These are phyloP conservation scores for Callionymus lyra DNA, from an alignment of 2,113 vertebrate genomes.

Conservation along the genomic window DNA sequence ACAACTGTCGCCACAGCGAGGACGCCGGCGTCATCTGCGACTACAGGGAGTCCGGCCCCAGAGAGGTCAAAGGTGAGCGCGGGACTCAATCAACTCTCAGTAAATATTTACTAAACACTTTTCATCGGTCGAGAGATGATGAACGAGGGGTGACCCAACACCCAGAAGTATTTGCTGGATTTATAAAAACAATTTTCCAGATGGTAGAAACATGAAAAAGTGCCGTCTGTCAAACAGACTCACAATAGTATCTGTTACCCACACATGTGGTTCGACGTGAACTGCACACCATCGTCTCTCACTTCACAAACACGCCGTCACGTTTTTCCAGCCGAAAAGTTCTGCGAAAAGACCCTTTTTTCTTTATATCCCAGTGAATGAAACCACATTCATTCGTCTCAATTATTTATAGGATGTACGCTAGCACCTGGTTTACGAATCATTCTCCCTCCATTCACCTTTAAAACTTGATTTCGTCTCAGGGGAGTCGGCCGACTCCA, in stretches of 20 bases:
- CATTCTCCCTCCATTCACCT: constrained; percentile 14
- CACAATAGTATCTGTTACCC: constrained; percentile 32
- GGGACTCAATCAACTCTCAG: too few relatives aligned
- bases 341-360: constrained; percentile 29
- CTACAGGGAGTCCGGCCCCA: constrained; percentile 55
- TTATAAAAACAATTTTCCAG: constrained; percentile 24
- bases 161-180: too few relatives aligned
- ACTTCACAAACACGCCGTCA: background rate
- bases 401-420: constrained; percentile 8
- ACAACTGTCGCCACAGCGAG: constrained; percentile 95
- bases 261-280: constrained; percentile 23
- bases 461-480: constrained; percentile 38
- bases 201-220: constrained; percentile 38
- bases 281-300: constrained; percentile 12
- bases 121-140: too few relatives aligned
- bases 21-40: constrained; percentile 94
- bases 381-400: too few relatives aligned
- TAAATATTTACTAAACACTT: background rate
- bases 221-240: constrained; percentile 31
- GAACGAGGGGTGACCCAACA: too few relatives aligned
- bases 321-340: too few relatives aligned
- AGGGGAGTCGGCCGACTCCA: constrained; percentile 70
- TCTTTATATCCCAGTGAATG: too few relatives aligned
- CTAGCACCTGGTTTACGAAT: constrained; percentile 37
- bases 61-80: constrained; percentile 73